These are phyloP conservation scores for Lutraria lutraria DNA, from an alignment of 2,888 invertebrate species.

Conservation along the genomic window DNA sequence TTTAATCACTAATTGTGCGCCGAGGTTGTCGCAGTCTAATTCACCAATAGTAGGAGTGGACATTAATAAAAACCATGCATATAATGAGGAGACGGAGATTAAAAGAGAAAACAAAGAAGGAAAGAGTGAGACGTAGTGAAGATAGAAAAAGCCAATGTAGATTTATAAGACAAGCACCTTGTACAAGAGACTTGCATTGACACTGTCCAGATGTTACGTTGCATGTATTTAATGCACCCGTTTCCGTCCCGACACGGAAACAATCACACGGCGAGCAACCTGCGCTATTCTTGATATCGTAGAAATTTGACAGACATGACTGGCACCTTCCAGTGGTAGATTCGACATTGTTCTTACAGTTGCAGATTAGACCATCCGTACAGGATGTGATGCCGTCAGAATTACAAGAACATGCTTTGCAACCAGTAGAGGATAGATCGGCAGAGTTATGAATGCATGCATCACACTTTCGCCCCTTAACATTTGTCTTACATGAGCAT, in stretches of 20 bases:
- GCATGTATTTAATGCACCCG: not conserved
- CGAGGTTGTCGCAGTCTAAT: too few relatives aligned
- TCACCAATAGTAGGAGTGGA: too few relatives aligned
- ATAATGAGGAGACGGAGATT: not conserved
- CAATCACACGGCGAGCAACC: constrained; percentile 58
- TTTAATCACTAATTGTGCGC: too few relatives aligned
- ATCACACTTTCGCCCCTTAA: constrained; percentile 40
- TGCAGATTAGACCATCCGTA: constrained; percentile 32
- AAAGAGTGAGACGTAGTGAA: not conserved
- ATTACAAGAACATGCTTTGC: constrained; percentile 49
- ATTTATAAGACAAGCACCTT: constrained; percentile 34
- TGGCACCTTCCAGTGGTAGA: constrained; percentile 27
- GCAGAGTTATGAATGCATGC: constrained; percentile 52
- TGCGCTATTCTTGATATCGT: constrained; percentile 22
- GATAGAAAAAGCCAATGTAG: not conserved
- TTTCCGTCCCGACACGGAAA: constrained; percentile 29
- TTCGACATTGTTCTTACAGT: constrained; percentile 56
- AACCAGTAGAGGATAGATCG: constrained; percentile 42
- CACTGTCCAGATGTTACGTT: constrained; percentile 52
- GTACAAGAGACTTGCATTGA: constrained; percentile 50
- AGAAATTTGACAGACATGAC: constrained; percentile 39
- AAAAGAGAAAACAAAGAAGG: not conserved
- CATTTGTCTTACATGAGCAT: constrained; percentile 52
- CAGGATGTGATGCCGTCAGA: constrained; percentile 50
- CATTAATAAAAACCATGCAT: not conserved